phyloP scores from a whole-genome alignment of 1,140 invertebrate species.

The Panulirus ornatus region DNA sequence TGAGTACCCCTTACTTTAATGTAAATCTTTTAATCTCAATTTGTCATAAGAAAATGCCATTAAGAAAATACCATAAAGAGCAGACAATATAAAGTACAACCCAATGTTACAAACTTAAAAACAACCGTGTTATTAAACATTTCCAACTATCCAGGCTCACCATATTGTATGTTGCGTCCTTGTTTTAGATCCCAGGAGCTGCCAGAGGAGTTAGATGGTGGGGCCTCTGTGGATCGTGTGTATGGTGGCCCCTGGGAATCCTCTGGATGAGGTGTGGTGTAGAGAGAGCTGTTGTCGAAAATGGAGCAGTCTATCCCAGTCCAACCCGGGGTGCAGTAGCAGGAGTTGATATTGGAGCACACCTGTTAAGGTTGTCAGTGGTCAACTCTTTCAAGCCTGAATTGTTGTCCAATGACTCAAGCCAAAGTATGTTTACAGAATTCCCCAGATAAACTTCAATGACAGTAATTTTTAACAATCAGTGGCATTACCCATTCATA shows the following conservation, averaged over 20 bases:
- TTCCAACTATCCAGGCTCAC: conserved; percentile 58
- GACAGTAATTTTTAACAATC: neutral
- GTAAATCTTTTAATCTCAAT: too few species aligned
- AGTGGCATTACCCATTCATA: neutral
- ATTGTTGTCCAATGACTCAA: conserved; percentile 22
- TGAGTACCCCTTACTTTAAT: too few species aligned
- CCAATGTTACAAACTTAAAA: conserved; percentile 32
- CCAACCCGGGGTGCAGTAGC: conserved; percentile 94
- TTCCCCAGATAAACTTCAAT: neutral
- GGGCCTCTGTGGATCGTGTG: conserved; percentile 15
- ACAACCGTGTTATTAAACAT: conserved; percentile 22
- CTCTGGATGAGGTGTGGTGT: conserved; percentile 76
- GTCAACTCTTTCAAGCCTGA: conserved; percentile 33
- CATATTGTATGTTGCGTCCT: conserved; percentile 70
- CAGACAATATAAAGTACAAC: conserved; percentile 15
- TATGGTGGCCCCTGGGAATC: conserved; percentile 20
- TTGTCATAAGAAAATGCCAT: too few species aligned
- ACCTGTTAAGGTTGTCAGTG: conserved; percentile 81
- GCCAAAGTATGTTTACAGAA: conserved; percentile 32
- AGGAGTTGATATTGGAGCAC: conserved; percentile 95
- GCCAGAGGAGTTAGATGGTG: conserved; percentile 17
- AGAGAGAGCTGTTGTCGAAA: conserved; percentile 83
- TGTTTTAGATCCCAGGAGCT: conserved; percentile 14
- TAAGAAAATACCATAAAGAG: too few species aligned
- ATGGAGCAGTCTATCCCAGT: conserved; percentile 92